Percentiles rank a stretch among this genome's conserved stretches.
These are phyloP conservation scores for Synanthedon vespiformis DNA, from an alignment of 2,888 invertebrate genomes.

Conservation along the genomic window DNA sequence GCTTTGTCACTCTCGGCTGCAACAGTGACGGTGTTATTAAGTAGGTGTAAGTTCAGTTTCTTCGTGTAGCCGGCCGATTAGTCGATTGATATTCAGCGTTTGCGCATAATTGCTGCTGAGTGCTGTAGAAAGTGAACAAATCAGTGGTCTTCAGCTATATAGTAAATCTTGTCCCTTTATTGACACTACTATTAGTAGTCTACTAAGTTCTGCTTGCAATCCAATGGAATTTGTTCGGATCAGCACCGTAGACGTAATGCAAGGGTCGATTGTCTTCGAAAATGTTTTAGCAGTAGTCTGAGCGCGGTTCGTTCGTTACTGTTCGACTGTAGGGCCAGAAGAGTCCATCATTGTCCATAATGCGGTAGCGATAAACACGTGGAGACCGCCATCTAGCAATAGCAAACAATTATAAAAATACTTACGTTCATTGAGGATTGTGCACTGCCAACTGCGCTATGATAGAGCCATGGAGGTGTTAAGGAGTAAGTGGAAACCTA, in stretches of 20 bases:
- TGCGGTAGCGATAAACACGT: slow-evolving; percentile 45
- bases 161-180: slow-evolving; percentile 63
- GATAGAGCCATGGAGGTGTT: no score
- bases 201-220: slow-evolving; percentile 66
- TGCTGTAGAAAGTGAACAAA: slow-evolving; percentile 51
- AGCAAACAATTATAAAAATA: not conserved
- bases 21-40: no score
- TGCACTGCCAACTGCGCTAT: no score
- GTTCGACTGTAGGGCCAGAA: slow-evolving; percentile 48
- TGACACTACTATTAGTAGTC: no score
- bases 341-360: slow-evolving; percentile 24
- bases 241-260: slow-evolving; percentile 45
- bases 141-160: slow-evolving; percentile 42
- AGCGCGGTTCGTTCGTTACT: slow-evolving; percentile 14
- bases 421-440: no score
- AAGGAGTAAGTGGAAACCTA: no score
- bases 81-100: slow-evolving; percentile 27
- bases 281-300: slow-evolving; percentile 51
- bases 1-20: no score
- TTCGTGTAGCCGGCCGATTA: slow-evolving; percentile 18
- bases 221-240: slow-evolving; percentile 60
- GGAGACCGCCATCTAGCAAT: slow-evolving; percentile 41
- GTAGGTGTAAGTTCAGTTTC: slow-evolving; percentile 3
- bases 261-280: not conserved
- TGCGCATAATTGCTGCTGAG: slow-evolving; percentile 37